phyloP scores from a whole-genome alignment of 2,113 vertebrate genomes.

The Junco hyemalis region DNA sequence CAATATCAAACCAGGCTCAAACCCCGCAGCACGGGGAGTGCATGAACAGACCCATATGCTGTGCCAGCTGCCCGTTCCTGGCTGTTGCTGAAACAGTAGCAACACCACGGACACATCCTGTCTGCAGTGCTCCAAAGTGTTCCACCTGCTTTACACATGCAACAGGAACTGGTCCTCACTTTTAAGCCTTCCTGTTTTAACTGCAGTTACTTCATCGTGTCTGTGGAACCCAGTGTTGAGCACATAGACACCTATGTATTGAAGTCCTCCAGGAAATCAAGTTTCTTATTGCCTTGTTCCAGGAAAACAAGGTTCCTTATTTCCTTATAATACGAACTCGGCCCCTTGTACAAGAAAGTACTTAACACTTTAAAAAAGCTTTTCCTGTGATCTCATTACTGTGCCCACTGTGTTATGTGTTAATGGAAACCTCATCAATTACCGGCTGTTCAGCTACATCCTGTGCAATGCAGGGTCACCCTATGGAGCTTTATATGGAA shows the following conservation, averaged over 20 bases:
- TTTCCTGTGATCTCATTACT: constrained; percentile 44
- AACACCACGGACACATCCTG: not conserved
- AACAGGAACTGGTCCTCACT: not conserved
- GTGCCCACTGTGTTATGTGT: not conserved
- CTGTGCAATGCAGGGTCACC: constrained; percentile 36
- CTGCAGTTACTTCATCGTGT: not conserved
- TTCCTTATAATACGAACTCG: not conserved
- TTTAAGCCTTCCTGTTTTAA: not conserved
- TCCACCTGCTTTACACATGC: not conserved
- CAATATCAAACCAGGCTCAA: not conserved
- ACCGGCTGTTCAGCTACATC: constrained; percentile 26
- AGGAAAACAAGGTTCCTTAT: not conserved
- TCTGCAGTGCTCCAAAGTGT: not conserved
- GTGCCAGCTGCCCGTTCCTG: not conserved
- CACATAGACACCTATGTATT: not conserved
- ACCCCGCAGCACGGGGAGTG: not conserved
- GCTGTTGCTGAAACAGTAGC: not conserved
- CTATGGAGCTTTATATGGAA: constrained; percentile 24
- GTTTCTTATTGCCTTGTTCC: not conserved
- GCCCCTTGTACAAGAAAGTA: not conserved
- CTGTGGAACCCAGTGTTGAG: not conserved
- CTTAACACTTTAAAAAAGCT: not conserved
- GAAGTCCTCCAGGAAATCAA: not conserved
- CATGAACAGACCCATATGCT: rapidly evolving
- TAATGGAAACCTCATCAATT: constrained; percentile 60